These are phyloP conservation scores for Gryllus bimaculatus DNA, from an alignment of 1,140 invertebrate genomes.

Conservation along the genomic window DNA sequence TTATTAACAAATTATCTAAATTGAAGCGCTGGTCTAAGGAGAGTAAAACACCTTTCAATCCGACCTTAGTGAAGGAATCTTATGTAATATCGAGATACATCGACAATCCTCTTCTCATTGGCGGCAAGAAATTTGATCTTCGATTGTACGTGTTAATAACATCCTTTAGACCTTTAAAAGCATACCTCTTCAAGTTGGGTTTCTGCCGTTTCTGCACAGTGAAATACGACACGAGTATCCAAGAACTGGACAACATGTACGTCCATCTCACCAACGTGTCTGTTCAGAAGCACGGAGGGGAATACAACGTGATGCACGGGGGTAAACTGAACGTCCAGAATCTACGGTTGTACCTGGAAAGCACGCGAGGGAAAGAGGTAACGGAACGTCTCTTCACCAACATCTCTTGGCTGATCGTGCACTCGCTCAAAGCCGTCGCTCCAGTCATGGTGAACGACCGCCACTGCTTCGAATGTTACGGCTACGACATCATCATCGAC, in stretches of 20 bases:
- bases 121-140: constrained; percentile 84
- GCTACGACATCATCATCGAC: constrained; percentile 83
- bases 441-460: constrained; percentile 65
- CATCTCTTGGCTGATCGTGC: constrained; percentile 50
- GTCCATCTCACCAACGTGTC: constrained; percentile 81
- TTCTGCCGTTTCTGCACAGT: constrained; percentile 80
- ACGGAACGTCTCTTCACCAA: constrained; percentile 74
- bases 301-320: constrained; percentile 90
- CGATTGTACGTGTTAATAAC: constrained; percentile 76
- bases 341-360: constrained; percentile 80
- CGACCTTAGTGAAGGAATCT: constrained; percentile 72
- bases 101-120: constrained; percentile 74
- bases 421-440: constrained; percentile 65
- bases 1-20: constrained; percentile 82
- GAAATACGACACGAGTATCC: constrained; percentile 58
- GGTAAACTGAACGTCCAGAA: constrained; percentile 92
- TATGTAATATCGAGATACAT: constrained; percentile 87
- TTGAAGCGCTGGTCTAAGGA: constrained; percentile 80
- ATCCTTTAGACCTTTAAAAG: constrained; percentile 73
- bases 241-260: constrained; percentile 75
- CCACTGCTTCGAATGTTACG: constrained; percentile 76
- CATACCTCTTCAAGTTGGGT: constrained; percentile 64
- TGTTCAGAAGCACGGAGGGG: constrained; percentile 81
- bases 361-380: constrained; percentile 77
- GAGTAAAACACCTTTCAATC: constrained; percentile 71